These are phyloP conservation scores for Oasisia sp. DNA, from an alignment of 2,888 invertebrate genomes.

Conservation along the genomic window DNA sequence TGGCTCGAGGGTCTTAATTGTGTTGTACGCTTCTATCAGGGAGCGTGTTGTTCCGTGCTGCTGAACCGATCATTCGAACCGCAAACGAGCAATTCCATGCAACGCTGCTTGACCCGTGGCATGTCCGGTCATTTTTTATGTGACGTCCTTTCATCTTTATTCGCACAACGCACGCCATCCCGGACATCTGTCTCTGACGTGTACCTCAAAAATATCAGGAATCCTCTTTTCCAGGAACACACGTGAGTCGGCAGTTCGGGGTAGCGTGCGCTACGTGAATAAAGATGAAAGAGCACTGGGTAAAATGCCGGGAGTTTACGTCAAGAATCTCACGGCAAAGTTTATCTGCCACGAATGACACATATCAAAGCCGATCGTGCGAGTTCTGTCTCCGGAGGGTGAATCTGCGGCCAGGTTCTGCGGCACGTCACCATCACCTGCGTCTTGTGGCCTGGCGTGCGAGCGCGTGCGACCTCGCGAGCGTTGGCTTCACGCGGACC, in stretches of 20 bases:
- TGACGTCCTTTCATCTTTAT: neutral
- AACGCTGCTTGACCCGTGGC: neutral
- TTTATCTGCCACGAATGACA: neutral
- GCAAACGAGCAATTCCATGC: neutral
- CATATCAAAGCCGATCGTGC: conserved; percentile 2
- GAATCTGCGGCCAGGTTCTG: neutral
- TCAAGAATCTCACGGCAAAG: neutral
- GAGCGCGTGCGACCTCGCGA: neutral
- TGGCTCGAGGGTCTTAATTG: too few species aligned
- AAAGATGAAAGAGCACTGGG: too few species aligned
- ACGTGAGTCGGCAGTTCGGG: too few species aligned
- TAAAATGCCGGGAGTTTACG: too few species aligned
- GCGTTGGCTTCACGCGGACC: neutral
- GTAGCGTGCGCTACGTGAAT: too few species aligned
- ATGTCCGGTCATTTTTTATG: neutral
- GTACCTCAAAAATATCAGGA: neutral
- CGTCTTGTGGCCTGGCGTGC: neutral
- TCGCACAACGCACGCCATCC: neutral
- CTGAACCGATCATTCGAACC: neutral
- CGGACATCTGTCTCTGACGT: neutral
- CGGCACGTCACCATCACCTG: neutral
- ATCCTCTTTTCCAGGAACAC: neutral
- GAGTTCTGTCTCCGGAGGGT: neutral
- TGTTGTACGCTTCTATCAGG: neutral
- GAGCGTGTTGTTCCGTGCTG: neutral